Evolutionary conservation across 1,140 invertebrate species (phyloP).

Genomic region (Heliconius himera): DNA sequence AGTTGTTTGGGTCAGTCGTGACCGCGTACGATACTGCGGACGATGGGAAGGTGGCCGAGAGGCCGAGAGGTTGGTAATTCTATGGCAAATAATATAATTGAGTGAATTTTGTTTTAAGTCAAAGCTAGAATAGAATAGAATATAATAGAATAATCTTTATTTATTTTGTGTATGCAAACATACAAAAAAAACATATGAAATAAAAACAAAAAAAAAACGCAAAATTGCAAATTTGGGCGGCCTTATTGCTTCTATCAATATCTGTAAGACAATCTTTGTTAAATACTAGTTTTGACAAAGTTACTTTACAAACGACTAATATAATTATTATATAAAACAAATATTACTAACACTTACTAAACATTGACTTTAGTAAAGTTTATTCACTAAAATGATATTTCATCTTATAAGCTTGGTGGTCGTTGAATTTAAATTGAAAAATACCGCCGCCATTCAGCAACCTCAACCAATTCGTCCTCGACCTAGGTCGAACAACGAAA

Average conservation of each 20-base stretch:
- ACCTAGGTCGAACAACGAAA: constrained; percentile 29
- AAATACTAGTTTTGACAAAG: too few species aligned
- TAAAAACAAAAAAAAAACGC: too few species aligned
- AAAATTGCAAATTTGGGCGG: too few species aligned
- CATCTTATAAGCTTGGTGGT: neutral
- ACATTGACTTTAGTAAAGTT: neutral
- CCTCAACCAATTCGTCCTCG: constrained; percentile 23
- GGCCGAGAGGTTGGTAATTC: neutral
- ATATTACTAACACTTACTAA: neutral
- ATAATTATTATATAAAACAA: neutral
- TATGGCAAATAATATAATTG: constrained; percentile 13
- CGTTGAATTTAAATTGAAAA: neutral
- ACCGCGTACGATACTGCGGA: constrained; percentile 20
- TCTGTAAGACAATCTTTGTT: too few species aligned
- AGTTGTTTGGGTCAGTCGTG: constrained; percentile 42
- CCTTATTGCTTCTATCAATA: too few species aligned
- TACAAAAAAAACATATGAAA: too few species aligned
- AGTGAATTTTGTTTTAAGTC: neutral
- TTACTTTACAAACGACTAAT: neutral
- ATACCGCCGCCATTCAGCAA: neutral
- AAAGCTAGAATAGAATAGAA: too few species aligned
- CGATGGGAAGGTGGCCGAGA: constrained; percentile 11
- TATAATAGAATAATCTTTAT: too few species aligned
- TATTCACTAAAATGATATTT: neutral
- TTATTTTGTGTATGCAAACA: too few species aligned